A percentile compares a stretch with the other conserved stretches of the same genome.
These are phyloP conservation scores for Cisticola juncidis DNA, from an alignment of 2,113 vertebrate genomes.

Conservation along the genomic window DNA sequence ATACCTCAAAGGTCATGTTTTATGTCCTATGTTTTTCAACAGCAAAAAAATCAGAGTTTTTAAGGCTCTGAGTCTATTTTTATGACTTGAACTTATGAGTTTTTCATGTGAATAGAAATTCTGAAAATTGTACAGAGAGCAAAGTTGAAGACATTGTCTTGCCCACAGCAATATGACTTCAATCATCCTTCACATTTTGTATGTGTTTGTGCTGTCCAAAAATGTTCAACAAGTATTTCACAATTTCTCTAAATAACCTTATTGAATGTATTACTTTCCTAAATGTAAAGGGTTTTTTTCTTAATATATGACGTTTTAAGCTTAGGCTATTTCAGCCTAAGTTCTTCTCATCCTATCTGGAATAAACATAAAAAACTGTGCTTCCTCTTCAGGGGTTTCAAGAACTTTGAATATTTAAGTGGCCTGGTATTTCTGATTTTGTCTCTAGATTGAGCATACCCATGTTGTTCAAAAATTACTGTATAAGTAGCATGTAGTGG, in stretches of 20 bases:
- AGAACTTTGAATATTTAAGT: neutral
- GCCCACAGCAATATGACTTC: neutral
- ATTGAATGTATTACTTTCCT: neutral
- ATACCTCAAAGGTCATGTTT: constrained; percentile 39
- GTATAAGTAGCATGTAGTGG: neutral
- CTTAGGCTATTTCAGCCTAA: neutral
- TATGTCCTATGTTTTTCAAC: constrained; percentile 35
- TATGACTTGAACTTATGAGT: neutral
- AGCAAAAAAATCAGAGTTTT: constrained; percentile 38
- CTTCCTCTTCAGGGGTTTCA: neutral
- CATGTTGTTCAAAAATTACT: neutral
- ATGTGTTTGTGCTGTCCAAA: neutral
- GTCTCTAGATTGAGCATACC: neutral
- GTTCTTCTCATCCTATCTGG: neutral
- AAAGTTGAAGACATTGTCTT: neutral
- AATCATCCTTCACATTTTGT: neutral
- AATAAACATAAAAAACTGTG: neutral
- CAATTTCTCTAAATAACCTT: neutral
- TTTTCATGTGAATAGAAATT: neutral
- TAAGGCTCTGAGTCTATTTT: neutral
- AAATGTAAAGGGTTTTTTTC: accelerated
- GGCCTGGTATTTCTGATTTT: neutral
- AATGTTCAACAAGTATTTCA: neutral
- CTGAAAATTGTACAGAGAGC: neutral
- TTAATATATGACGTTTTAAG: neutral